These are phyloP conservation scores for Crax fasciolata DNA, from an alignment of 2,797 vertebrate species.

Conservation along the genomic window DNA sequence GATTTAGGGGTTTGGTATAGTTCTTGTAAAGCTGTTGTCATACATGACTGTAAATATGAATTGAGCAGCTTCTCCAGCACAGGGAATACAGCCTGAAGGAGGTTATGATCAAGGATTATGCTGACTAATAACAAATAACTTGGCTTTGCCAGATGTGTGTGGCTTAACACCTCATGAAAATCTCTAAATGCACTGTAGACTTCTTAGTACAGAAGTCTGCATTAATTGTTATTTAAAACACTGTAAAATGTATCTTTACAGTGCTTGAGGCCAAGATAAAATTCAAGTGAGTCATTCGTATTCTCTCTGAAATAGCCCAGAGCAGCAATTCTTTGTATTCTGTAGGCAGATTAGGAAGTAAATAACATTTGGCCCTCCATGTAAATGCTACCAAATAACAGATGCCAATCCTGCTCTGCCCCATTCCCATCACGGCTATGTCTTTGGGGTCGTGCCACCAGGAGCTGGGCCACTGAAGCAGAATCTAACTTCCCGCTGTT, in stretches of 20 bases:
- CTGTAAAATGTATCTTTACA: background rate
- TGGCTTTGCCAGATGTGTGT: background rate
- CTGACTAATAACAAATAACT: background rate
- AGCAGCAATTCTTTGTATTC: conserved; percentile 45
- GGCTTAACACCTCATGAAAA: conserved; percentile 16
- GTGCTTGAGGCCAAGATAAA: conserved; percentile 9
- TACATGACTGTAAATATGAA: background rate
- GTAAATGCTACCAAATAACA: conserved; percentile 9
- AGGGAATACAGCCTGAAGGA: background rate
- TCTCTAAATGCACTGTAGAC: conserved; percentile 23
- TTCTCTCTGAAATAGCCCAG: conserved; percentile 46
- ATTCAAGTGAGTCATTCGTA: conserved; percentile 34
- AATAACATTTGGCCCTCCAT: conserved; percentile 38
- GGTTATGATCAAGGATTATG: background rate
- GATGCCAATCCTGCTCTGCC: background rate
- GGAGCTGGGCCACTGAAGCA: background rate
- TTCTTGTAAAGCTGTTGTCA: background rate
- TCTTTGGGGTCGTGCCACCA: background rate
- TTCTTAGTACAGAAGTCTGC: conserved; percentile 15
- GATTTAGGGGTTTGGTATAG: background rate
- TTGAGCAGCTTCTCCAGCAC: background rate
- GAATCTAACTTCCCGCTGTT: background rate
- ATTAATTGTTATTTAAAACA: conserved; percentile 48
- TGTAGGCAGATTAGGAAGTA: conserved; percentile 49
- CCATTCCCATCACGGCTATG: background rate